Conservation (phyloP, 2,113 vertebrate species). For the Paracanthobrama guichenoti region DNA sequence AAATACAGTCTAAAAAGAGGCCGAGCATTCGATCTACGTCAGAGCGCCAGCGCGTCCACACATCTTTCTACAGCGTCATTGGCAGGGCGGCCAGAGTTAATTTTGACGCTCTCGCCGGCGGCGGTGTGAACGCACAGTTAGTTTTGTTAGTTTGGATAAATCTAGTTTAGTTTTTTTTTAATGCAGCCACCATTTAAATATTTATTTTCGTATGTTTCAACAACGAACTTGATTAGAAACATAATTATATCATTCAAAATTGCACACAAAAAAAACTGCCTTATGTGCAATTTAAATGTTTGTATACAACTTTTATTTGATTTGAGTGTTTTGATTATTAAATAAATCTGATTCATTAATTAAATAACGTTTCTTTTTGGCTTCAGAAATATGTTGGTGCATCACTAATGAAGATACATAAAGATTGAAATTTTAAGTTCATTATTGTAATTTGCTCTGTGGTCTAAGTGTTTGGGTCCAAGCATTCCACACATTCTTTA, state of each 20-base stretch:
- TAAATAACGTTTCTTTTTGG: background rate
- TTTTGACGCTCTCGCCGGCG: too few species aligned
- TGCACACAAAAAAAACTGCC: too few species aligned
- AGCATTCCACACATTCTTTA: slow-evolving; percentile 42
- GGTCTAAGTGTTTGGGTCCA: slow-evolving; percentile 39
- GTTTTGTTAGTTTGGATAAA: background rate
- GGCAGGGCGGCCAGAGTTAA: too few species aligned
- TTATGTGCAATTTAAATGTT: background rate
- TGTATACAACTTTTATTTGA: background rate
- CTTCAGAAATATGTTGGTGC: too few species aligned
- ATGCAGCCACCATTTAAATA: background rate
- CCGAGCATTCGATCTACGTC: too few species aligned
- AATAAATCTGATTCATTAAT: background rate
- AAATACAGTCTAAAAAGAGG: too few species aligned
- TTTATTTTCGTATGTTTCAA: background rate
- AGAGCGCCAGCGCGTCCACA: too few species aligned
- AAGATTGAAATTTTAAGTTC: background rate
- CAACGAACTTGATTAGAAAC: background rate
- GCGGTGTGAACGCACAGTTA: too few species aligned
- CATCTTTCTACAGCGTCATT: too few species aligned
- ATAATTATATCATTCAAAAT: background rate
- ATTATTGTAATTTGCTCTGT: background rate
- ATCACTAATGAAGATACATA: background rate
- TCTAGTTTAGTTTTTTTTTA: background rate
- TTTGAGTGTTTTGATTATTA: background rate